Base-by-base conservation (phyloP, 2,888 invertebrate genomes). In the Aporophyla lueneburgensis region DNA sequence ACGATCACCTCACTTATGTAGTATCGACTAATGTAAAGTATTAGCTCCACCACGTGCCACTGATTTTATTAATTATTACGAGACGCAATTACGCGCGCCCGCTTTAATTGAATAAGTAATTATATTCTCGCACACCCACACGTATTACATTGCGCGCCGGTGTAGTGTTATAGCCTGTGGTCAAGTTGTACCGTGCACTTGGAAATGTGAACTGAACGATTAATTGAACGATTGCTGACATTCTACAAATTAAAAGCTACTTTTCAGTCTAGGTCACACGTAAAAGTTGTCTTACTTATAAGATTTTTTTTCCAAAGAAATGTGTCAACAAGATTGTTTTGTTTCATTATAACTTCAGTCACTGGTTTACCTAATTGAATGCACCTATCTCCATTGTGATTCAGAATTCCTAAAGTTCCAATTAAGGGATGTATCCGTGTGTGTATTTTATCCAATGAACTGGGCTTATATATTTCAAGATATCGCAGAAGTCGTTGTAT, bases 11-110 rank as follows among this genome's bases (percentile, higher is more conserved):
- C 88, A 85, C 86, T 91, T 87, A 81, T 66, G 71, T 61, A 89
- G 87, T 89, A 88, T 88, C 88, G 84, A 88, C 91, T 91, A 92
- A 92, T 91, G 90, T 90, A 91, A 80, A 91, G 88, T 90, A 92
- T 92, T 91, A 91, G 89, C 89, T 87, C 81, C 84, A 91, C 92
- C 95, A 95, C 95, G 96, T 95, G 95, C 93, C 91, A 83, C 82
- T 87, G 87, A 86, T 87, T 88, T 86, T 85, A 88, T 87, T 89
- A 85, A 90, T 88, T 88, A 85, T 89, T 84, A 88, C 85, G 86
- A 88, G 89, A 85, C 89, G 89, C 88, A 90, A 89, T 89, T 89
- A 89, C 90, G 81, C 83, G 81, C 76, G 79, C 85, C 76, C 74
- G 46, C 74, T 83, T 83, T 87, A 80, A 83, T 87, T 85, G 74